Conservation (phyloP, 2,113 vertebrate genomes). For the Eonycteris spelaea region DNA sequence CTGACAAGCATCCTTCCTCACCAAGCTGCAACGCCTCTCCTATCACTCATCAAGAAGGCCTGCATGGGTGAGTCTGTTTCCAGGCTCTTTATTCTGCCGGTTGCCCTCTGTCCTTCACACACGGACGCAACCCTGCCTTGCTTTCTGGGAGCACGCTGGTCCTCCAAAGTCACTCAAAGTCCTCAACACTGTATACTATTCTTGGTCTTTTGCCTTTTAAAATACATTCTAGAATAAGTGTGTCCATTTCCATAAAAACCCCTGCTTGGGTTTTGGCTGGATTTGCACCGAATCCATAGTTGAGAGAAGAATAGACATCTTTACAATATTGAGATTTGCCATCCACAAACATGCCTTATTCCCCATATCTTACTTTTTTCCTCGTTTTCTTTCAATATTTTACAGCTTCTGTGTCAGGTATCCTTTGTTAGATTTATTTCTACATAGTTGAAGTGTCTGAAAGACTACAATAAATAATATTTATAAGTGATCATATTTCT, state of each 20-base stretch:
- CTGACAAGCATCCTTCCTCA: not conserved
- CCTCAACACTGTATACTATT: not conserved
- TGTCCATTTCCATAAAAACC: not conserved
- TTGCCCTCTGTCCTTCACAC: not conserved
- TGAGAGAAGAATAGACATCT: not conserved
- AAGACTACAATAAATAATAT: not conserved
- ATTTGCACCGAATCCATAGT: not conserved
- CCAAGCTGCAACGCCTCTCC: not conserved
- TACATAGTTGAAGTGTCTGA: not conserved
- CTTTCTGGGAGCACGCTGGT: not conserved
- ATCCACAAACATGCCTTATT: not conserved
- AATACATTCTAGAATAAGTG: not conserved
- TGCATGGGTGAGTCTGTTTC: not conserved
- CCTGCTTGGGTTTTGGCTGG: not conserved
- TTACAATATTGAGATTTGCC: not conserved
- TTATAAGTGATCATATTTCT: not conserved
- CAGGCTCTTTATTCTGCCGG: not conserved
- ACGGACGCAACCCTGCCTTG: not conserved
- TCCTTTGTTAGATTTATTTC: not conserved
- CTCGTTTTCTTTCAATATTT: not conserved
- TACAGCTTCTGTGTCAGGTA: not conserved
- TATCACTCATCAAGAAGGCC: not conserved
- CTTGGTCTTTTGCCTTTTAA: not conserved
- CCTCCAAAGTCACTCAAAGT: too few relatives aligned
- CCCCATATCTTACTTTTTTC: not conserved